These are phyloP conservation scores for Mixornis gularis DNA, from an alignment of 2,113 vertebrate genomes.

Conservation along the genomic window DNA sequence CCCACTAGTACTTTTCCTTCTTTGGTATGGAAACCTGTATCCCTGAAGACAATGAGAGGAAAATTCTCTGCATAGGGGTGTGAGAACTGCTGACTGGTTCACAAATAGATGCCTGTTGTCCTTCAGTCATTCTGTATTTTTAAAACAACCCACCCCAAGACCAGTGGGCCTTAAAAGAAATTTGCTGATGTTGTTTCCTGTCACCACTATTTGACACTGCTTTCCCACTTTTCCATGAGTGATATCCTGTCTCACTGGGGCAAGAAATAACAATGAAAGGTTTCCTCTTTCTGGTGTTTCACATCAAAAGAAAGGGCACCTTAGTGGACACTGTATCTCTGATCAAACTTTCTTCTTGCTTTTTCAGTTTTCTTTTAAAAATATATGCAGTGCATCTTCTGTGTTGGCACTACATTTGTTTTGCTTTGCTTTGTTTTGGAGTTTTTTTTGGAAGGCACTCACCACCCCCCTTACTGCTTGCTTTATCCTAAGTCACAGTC, in stretches of 20 bases:
- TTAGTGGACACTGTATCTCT: not conserved
- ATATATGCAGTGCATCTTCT: not conserved
- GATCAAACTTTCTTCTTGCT: not conserved
- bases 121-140: rapidly evolving
- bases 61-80: not conserved
- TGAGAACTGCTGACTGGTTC: not conserved
- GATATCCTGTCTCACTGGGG: not conserved
- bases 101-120: not conserved
- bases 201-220: not conserved
- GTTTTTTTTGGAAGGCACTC: too few relatives aligned
- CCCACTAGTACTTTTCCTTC: not conserved
- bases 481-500: too few relatives aligned
- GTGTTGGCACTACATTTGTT: not conserved
- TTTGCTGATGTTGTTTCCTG: not conserved
- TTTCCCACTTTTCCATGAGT: not conserved
- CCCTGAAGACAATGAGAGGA: not conserved
- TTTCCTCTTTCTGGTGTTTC: not conserved
- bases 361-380: not conserved
- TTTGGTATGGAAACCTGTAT: not conserved
- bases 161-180: not conserved
- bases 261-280: not conserved
- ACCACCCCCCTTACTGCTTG: too few relatives aligned
- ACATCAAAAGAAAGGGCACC: not conserved
- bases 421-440: not conserved
- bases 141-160: not conserved